These are phyloP conservation scores for Mantis religiosa DNA, from an alignment of 2,888 invertebrate species.

Conservation along the genomic window DNA sequence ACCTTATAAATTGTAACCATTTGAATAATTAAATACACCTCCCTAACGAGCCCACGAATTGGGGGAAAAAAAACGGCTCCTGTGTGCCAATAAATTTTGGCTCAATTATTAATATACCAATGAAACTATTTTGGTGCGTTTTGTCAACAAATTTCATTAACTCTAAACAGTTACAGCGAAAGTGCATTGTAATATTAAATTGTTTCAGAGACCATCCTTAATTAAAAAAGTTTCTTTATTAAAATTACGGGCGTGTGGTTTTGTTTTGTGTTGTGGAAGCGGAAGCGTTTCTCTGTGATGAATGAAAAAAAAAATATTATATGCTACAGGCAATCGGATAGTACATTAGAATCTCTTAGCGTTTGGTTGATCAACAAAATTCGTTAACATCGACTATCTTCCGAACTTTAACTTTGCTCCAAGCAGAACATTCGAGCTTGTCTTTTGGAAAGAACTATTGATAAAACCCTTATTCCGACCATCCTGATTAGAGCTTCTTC, in stretches of 20 bases:
- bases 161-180: not conserved
- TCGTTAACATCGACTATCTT: no score
- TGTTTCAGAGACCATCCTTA: not conserved
- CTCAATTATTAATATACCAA: not conserved
- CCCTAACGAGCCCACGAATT: not conserved
- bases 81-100: not conserved
- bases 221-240: not conserved
- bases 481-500: no score
- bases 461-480: no score
- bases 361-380: no score
- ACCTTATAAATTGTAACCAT: not conserved
- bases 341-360: no score
- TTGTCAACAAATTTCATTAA: not conserved
- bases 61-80: not conserved
- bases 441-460: no score
- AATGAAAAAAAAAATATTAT: no score
- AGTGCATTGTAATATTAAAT: not conserved
- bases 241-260: not conserved
- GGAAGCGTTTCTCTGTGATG: not conserved
- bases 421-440: no score
- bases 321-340: no score
- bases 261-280: not conserved
- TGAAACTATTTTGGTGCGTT: not conserved
- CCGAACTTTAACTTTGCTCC: no score
- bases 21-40: not conserved